Evolutionary conservation across 2,113 vertebrate genomes (phyloP).

Genomic region (Phalacrocorax pelagicus): DNA sequence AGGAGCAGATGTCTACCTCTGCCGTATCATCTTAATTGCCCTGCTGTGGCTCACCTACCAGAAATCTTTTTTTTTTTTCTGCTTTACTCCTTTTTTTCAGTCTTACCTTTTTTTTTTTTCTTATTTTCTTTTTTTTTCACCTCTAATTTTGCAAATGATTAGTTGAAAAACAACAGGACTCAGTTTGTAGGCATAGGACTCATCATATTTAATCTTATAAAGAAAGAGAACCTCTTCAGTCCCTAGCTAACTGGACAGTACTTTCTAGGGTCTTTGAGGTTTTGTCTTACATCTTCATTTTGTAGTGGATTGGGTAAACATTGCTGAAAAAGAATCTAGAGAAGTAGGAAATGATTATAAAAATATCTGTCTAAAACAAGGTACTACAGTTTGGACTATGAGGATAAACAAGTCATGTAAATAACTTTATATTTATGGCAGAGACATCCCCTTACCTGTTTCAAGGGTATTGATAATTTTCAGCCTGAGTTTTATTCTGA

Average conservation of each 20-base stretch:
- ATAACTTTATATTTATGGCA: not conserved
- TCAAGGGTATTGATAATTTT: not conserved
- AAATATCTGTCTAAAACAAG: not conserved
- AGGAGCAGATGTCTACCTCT: slow-evolving; percentile 84
- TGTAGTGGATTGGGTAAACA: not conserved
- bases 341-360: not conserved
- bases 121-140: not conserved
- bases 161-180: slow-evolving; percentile 33
- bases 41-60: slow-evolving; percentile 76
- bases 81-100: not conserved
- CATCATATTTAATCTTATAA: not conserved
- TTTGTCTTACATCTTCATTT: not conserved
- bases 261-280: not conserved
- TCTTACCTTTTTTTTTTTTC: not conserved
- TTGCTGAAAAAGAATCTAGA: not conserved
- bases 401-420: not conserved
- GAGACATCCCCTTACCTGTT: not conserved
- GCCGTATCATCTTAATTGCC: slow-evolving; percentile 74
- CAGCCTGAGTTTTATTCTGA: not conserved
- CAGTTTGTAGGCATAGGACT: not conserved
- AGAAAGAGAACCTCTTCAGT: not conserved
- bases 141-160: slow-evolving; percentile 30
- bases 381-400: not conserved
- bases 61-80: slow-evolving; percentile 13
- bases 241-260: not conserved